phyloP scores from a whole-genome alignment of 2,113 vertebrate species.

The Etheostoma cragini region DNA sequence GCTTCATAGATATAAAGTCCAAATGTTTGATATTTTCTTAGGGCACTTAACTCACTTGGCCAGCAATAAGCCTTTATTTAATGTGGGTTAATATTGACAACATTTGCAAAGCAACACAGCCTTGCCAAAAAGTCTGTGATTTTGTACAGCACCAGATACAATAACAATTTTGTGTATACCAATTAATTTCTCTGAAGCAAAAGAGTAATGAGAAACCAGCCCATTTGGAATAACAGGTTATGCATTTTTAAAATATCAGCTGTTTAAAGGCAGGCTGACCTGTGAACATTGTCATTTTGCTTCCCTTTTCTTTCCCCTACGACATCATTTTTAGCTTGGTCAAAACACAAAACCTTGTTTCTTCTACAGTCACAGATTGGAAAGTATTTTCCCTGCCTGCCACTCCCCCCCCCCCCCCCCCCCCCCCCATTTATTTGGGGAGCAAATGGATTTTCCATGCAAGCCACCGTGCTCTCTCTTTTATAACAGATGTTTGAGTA shows the following conservation, averaged over 20 bases:
- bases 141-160: slow-evolving; percentile 16
- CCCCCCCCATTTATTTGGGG: slow-evolving; percentile 63
- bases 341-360: slow-evolving; percentile 42
- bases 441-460: slow-evolving; percentile 67
- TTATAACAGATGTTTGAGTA: slow-evolving; percentile 68
- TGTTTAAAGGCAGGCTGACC: background rate
- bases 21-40: slow-evolving; percentile 51
- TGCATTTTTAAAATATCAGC: slow-evolving; percentile 25
- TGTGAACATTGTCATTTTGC: slow-evolving; percentile 7
- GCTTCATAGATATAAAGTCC: slow-evolving; percentile 3
- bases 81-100: slow-evolving; percentile 39
- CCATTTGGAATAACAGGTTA: slow-evolving; percentile 19
- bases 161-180: slow-evolving; percentile 1
- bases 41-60: slow-evolving; percentile 32
- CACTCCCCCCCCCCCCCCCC: no score
- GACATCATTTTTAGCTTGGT: slow-evolving; percentile 45
- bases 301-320: background rate
- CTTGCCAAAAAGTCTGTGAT: slow-evolving; percentile 18
- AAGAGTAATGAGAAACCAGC: slow-evolving; percentile 11
- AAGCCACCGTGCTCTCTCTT: slow-evolving; percentile 35
- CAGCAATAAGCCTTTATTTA: slow-evolving; percentile 11
- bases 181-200: slow-evolving; percentile 14
- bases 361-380: slow-evolving; percentile 47
- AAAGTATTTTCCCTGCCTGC: slow-evolving; percentile 64
- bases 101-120: slow-evolving; percentile 31